Percentiles rank a stretch among this genome's conserved stretches.
Conservation (phyloP, 2,797 vertebrate species). For the Denticeps clupeoides region DNA sequence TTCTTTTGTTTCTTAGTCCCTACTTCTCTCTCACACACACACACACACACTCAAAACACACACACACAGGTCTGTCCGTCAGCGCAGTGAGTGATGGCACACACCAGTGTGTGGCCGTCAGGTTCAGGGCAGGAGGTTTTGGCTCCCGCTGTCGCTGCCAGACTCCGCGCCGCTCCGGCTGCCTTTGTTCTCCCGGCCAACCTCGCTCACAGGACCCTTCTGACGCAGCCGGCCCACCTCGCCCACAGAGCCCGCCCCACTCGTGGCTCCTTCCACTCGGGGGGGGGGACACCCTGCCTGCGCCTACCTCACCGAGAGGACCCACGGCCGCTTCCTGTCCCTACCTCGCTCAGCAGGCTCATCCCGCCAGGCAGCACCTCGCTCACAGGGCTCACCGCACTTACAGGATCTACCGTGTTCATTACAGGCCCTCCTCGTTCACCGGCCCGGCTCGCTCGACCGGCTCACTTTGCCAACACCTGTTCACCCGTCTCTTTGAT, state of each 20-base stretch:
- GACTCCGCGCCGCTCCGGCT: conserved; percentile 5
- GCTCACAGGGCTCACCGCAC: no score
- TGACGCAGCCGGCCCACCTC: conserved; percentile 9
- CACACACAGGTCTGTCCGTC: not conserved
- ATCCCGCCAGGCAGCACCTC: no score
- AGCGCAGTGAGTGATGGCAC: not conserved
- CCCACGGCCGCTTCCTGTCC: conserved; percentile 4
- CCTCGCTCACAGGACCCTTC: conserved; percentile 19
- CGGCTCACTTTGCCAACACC: no score
- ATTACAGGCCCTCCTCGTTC: no score
- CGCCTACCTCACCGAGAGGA: conserved; percentile 23
- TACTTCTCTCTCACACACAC: not conserved
- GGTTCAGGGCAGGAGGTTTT: not conserved
- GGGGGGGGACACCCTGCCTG: no score
- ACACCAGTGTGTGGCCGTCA: conserved; percentile 3
- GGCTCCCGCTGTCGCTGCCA: not conserved
- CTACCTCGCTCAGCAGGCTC: conserved; percentile 30
- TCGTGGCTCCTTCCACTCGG: no score
- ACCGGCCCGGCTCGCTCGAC: no score
- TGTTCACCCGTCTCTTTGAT: no score
- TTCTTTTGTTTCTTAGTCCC: not conserved
- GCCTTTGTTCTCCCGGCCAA: conserved; percentile 27
- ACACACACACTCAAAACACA: not conserved
- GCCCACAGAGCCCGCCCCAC: conserved; percentile 37
- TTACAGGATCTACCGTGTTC: no score